These are phyloP conservation scores for Xanthorhoe designata DNA, from an alignment of 2,888 invertebrate species.

Conservation along the genomic window DNA sequence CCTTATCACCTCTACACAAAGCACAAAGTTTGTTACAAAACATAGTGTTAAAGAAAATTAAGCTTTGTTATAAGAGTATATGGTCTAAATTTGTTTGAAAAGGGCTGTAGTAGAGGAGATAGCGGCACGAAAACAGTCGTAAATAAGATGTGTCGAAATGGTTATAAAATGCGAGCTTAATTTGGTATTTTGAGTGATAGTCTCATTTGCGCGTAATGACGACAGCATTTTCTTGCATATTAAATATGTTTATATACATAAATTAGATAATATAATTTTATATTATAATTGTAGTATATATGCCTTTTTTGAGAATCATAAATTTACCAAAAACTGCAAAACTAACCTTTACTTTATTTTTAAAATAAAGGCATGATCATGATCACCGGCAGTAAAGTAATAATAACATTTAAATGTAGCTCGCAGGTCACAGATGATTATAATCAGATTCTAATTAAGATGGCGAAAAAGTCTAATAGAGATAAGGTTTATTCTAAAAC, in stretches of 20 bases:
- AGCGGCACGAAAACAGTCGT: slow-evolving; percentile 34
- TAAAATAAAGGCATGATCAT: not conserved
- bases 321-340: too few species aligned
- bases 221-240: slow-evolving; percentile 8
- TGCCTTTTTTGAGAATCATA: too few species aligned
- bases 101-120: slow-evolving; percentile 27
- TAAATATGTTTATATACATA: slow-evolving; percentile 4
- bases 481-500: slow-evolving; percentile 3
- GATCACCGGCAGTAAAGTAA: not conserved
- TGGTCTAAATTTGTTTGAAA: slow-evolving; percentile 17
- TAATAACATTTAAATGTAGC: not conserved
- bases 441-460: slow-evolving; percentile 14
- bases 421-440: slow-evolving; percentile 1
- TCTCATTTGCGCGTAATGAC: slow-evolving; percentile 38
- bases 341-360: not conserved
- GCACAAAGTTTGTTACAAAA: not conserved
- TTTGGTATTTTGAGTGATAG: slow-evolving; percentile 33
- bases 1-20: slow-evolving; percentile 23
- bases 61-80: not conserved
- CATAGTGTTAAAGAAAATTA: slow-evolving; percentile 4
- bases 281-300: too few species aligned
- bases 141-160: slow-evolving; percentile 46
- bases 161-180: slow-evolving; percentile 38
- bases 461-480: slow-evolving; percentile 1
- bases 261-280: too few species aligned